phyloP scores from a whole-genome alignment of 2,888 invertebrate genomes.

The Thera britannica region DNA sequence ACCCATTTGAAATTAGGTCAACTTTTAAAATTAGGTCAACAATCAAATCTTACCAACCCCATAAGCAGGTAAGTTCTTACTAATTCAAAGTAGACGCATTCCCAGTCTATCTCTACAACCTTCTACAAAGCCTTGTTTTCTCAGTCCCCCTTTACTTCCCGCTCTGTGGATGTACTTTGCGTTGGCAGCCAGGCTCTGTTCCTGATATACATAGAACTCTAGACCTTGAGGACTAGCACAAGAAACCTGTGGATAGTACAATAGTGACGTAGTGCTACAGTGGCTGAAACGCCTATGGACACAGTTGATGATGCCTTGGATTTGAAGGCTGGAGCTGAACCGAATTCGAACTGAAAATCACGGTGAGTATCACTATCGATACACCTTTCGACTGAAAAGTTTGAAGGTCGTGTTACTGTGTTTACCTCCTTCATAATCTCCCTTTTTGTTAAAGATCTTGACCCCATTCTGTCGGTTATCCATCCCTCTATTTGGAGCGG shows the following conservation, averaged over 20 bases:
- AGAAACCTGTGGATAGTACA: conserved; percentile 3
- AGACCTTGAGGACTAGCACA: neutral
- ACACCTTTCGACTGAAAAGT: neutral
- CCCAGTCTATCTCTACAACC: conserved; percentile 9
- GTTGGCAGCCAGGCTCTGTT: conserved; percentile 19
- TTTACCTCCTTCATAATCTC: too few species aligned
- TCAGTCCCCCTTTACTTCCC: conserved; percentile 25
- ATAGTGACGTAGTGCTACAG: conserved; percentile 24
- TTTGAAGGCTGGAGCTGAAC: conserved; percentile 25
- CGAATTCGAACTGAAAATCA: conserved; percentile 25
- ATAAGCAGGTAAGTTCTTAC: neutral
- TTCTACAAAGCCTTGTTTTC: conserved; percentile 26
- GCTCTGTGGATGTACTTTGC: conserved; percentile 32
- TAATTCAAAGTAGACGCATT: conserved; percentile 1
- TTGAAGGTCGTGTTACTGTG: too few species aligned
- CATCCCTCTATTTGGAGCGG: too few species aligned
- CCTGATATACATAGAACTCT: conserved; percentile 6
- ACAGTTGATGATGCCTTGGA: conserved; percentile 38
- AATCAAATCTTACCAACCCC: neutral
- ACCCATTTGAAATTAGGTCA: conserved; percentile 6
- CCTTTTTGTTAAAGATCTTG: too few species aligned
- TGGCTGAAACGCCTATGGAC: conserved; percentile 30
- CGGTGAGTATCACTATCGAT: conserved; percentile 34
- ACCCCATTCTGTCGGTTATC: too few species aligned
- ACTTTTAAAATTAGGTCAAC: neutral